Base-by-base conservation (phyloP, 2,113 vertebrate genomes). In the Hippocampus guttulatus region DNA sequence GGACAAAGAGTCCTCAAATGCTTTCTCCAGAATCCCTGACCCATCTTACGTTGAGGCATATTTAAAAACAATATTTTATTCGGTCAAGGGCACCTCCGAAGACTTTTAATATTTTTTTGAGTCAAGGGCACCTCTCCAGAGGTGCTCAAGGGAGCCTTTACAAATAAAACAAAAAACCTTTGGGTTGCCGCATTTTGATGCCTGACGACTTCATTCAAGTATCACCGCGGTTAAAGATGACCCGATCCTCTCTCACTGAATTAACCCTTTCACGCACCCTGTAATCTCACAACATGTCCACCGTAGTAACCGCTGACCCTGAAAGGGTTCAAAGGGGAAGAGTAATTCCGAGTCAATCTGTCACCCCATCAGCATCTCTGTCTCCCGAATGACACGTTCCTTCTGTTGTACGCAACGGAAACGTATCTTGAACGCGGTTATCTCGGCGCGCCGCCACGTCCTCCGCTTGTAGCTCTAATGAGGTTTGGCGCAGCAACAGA, bases 91-190 rank as follows among this genome's bases (percentile, higher is more conserved):
- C 30, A 33, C 30, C 30, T 4, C 30, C 5, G 5, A 33, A 33
- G 30, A 33, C 3, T 33, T 33, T 33, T 4, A 18, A 81, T 43
- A 69, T 68, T 73, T 71, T 68, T 57, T 52, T 30, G 67, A n/a
- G 69, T 75, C 77, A 86, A 88, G 76, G 85, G 76, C 81, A 84
- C 77, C 83, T 79, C 68, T 77, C 71, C 70, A 70, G 52, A 70
- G 65, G 76, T 64, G 76, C 66, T 67, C 41, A 65, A 58, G 57
- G 57, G 57, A 30, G 4, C 14, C 10, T 33, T 61, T 33, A 61
- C 15, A 8, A 33, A 33, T 15, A 8, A 30, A 7, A 18, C 8
- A 15, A 33, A 33, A 61, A 61, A 61, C 7, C 5, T 30, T 61
- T 10, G 58, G 15, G 58, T 18, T 33, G 27, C 27, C 5, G 7